Conservation (phyloP, 2,113 vertebrate species). For the Podilymbus podiceps region DNA sequence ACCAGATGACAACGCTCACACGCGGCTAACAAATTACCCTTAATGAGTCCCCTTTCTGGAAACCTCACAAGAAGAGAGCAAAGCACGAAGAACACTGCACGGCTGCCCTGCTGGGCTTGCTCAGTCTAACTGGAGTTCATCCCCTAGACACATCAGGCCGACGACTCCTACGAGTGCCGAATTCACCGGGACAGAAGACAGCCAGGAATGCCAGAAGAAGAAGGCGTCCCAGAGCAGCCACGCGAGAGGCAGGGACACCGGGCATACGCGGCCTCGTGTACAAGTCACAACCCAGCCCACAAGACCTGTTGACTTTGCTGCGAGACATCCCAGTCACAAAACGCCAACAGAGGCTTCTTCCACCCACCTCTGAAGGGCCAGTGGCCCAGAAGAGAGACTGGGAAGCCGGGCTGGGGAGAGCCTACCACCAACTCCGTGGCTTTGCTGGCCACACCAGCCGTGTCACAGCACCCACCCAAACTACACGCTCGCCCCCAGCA, state of each 20-base stretch:
- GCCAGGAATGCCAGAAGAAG: background rate
- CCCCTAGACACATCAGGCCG: rapidly evolving
- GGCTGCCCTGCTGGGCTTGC: background rate
- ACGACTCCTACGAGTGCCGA: rapidly evolving
- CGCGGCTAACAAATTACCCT: background rate
- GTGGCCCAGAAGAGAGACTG: rapidly evolving
- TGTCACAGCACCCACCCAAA: rapidly evolving
- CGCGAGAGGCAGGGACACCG: rapidly evolving
- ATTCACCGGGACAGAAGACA: rapidly evolving
- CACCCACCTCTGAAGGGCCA: rapidly evolving
- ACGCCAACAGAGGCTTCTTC: background rate
- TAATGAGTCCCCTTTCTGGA: background rate
- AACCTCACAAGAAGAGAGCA: background rate
- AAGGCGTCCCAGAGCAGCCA: background rate
- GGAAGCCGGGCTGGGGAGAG: background rate
- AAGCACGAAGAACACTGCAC: rapidly evolving
- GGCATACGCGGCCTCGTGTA: rapidly evolving
- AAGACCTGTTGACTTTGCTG: rapidly evolving
- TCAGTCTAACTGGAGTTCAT: background rate
- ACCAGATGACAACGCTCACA: background rate
- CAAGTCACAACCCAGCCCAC: rapidly evolving
- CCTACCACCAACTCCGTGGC: rapidly evolving
- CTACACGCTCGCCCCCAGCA: rapidly evolving
- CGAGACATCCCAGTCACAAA: background rate
- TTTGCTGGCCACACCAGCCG: background rate